Percentiles rank a stretch among this genome's conserved stretches.
These are phyloP conservation scores for Seriola quinqueradiata DNA, from an alignment of 2,113 vertebrate species.

Conservation along the genomic window DNA sequence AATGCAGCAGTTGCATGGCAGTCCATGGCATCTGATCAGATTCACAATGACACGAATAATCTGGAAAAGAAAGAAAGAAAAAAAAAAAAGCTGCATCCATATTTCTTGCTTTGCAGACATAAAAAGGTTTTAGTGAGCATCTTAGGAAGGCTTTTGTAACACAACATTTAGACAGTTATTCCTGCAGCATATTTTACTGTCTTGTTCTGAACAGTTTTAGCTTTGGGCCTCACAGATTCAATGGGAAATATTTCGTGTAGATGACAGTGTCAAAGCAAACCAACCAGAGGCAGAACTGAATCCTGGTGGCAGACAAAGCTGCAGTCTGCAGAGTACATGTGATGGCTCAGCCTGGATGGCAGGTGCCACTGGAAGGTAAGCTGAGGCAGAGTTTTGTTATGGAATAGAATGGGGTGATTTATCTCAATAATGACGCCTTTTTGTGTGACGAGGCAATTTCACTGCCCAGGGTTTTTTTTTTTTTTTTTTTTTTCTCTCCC, in stretches of 20 bases:
- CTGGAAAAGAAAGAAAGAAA: too few relatives aligned
- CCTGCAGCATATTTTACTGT: slow-evolving; percentile 21
- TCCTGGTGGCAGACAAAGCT: slow-evolving; percentile 26
- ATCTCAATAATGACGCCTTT: slow-evolving; percentile 83
- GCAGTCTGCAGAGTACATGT: slow-evolving; percentile 25
- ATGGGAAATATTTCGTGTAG: not conserved
- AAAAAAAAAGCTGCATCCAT: not conserved
- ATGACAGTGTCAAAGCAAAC: slow-evolving; percentile 32
- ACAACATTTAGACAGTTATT: not conserved
- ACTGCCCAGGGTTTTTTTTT: slow-evolving; percentile 67
- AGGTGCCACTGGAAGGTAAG: slow-evolving; percentile 61
- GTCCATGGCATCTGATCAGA: too few relatives aligned
- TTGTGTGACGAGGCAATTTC: slow-evolving; percentile 84
- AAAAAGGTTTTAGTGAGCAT: not conserved
- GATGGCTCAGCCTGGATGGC: slow-evolving; percentile 59
- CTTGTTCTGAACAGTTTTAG: slow-evolving; percentile 30
- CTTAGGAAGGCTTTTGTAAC: not conserved
- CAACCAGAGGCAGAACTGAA: slow-evolving; percentile 33
- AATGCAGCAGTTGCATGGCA: not conserved
- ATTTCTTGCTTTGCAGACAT: not conserved
- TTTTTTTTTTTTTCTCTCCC: slow-evolving; percentile 36
- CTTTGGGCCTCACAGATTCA: not conserved
- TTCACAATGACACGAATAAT: not conserved
- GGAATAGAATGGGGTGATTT: slow-evolving; percentile 79
- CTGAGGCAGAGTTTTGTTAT: slow-evolving; percentile 74